phyloP scores from a whole-genome alignment of 2,888 invertebrate species.

The Octonoba sinensis region DNA sequence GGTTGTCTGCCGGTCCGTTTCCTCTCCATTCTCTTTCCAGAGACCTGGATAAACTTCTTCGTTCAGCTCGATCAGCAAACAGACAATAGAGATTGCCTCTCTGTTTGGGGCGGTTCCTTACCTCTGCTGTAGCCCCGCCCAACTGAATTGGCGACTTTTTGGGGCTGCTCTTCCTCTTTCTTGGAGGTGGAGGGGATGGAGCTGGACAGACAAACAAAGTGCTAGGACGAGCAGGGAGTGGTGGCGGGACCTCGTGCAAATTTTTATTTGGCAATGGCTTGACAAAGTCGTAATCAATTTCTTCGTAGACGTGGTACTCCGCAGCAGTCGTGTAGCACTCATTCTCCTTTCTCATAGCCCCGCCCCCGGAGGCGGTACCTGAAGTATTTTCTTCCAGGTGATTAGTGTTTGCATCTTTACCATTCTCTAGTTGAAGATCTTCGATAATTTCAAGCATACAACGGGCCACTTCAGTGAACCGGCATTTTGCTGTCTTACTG shows the following conservation, averaged over 20 bases:
- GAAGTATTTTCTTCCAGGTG: conserved; percentile 25
- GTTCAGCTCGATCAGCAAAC: conserved; percentile 68
- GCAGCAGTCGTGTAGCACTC: conserved; percentile 58
- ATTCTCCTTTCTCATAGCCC: background rate
- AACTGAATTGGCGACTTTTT: background rate
- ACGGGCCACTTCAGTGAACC: conserved; percentile 69
- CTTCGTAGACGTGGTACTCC: conserved; percentile 70
- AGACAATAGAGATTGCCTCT: conserved; percentile 69
- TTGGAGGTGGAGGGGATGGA: conserved; percentile 24
- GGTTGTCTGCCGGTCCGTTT: conserved; percentile 33
- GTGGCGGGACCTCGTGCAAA: conserved; percentile 66
- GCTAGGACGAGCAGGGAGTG: conserved; percentile 67
- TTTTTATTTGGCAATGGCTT: background rate
- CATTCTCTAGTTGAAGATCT: conserved; percentile 67
- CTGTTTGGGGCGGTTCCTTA: conserved; percentile 68
- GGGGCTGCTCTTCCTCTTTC: conserved; percentile 16
- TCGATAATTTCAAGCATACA: conserved; percentile 70
- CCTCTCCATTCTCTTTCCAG: conserved; percentile 68
- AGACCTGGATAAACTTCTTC: conserved; percentile 68
- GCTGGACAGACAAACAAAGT: conserved; percentile 38
- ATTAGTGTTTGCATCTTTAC: conserved; percentile 45
- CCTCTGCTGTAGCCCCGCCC: conserved; percentile 21
- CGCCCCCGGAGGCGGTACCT: conserved; percentile 7
- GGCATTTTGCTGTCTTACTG: conserved; percentile 64
- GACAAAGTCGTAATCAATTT: conserved; percentile 68